A percentile compares a stretch with the other conserved stretches of the same genome.
These are phyloP conservation scores for Heterodera filipjevi DNA, from an alignment of 2,888 invertebrate genomes.

Conservation along the genomic window DNA sequence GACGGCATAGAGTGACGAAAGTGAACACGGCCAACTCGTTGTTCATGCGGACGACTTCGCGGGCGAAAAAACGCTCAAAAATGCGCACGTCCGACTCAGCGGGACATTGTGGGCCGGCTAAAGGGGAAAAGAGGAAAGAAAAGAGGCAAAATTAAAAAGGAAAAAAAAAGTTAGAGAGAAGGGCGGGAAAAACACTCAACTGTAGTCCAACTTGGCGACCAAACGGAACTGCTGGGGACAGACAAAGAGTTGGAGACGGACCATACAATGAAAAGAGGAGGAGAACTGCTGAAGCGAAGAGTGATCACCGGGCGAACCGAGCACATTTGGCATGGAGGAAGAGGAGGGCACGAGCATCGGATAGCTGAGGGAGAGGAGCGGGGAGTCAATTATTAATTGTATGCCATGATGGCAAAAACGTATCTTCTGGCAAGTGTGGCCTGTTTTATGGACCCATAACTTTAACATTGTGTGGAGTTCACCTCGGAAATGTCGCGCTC, in stretches of 20 bases:
- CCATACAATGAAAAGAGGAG: background rate
- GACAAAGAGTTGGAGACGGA: constrained; percentile 23
- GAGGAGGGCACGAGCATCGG: background rate
- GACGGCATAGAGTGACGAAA: constrained; percentile 44
- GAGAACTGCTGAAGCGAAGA: constrained; percentile 4
- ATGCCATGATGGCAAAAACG: no score
- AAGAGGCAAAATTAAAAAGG: background rate
- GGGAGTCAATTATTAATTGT: no score
- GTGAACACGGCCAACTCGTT: constrained; percentile 45
- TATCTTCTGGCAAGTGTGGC: no score
- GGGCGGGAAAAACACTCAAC: background rate
- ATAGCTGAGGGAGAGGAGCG: background rate
- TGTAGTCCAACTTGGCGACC: constrained; percentile 31
- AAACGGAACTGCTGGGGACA: constrained; percentile 30
- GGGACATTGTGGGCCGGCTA: constrained; percentile 29
- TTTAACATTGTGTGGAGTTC: no score
- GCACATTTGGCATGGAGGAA: background rate
- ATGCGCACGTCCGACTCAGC: constrained; percentile 32
- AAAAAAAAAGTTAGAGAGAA: background rate
- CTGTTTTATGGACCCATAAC: no score
- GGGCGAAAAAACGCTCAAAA: constrained; percentile 43
- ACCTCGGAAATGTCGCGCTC: constrained; percentile 19
- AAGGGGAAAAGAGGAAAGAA: background rate
- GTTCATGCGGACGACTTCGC: constrained; percentile 33
- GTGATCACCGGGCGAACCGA: constrained; percentile 18